Conservation (phyloP, 2,797 vertebrate genomes). For the Cryptoprocta ferox region DNA sequence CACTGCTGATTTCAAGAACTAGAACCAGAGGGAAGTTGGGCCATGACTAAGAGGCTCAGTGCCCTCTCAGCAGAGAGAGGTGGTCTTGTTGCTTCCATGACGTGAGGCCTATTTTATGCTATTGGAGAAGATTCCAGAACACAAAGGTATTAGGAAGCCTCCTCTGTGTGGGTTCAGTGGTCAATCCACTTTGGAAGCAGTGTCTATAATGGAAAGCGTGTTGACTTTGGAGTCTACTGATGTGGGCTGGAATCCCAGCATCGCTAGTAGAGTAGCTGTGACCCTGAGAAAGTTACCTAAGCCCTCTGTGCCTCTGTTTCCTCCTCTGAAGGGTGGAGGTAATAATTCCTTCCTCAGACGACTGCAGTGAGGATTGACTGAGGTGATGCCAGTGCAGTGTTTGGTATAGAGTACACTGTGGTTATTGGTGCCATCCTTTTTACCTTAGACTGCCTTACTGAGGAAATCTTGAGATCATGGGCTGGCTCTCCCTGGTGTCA, state of each 20-base stretch:
- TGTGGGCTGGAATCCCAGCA: background rate
- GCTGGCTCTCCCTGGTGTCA: background rate
- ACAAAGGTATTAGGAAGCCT: background rate
- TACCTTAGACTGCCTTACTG: background rate
- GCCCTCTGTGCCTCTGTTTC: background rate
- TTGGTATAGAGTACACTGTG: background rate
- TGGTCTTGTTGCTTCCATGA: background rate
- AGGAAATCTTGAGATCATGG: background rate
- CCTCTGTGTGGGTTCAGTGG: background rate
- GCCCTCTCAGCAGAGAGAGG: background rate
- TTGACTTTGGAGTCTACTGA: background rate
- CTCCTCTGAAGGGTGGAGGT: background rate
- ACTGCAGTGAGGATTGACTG: background rate
- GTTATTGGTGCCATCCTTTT: background rate
- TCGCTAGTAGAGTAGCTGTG: background rate
- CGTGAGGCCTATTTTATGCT: background rate
- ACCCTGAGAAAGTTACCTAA: too few relatives aligned
- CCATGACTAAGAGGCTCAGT: background rate
- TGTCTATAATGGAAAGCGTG: background rate
- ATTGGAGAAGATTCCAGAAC: background rate
- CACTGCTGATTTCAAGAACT: conserved; percentile 18
- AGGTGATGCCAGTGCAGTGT: background rate
- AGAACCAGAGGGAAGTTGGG: background rate
- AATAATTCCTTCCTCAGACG: background rate
- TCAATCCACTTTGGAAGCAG: background rate